These are phyloP conservation scores for Scolopax rusticola DNA, from an alignment of 2,797 vertebrate genomes.

Conservation along the genomic window DNA sequence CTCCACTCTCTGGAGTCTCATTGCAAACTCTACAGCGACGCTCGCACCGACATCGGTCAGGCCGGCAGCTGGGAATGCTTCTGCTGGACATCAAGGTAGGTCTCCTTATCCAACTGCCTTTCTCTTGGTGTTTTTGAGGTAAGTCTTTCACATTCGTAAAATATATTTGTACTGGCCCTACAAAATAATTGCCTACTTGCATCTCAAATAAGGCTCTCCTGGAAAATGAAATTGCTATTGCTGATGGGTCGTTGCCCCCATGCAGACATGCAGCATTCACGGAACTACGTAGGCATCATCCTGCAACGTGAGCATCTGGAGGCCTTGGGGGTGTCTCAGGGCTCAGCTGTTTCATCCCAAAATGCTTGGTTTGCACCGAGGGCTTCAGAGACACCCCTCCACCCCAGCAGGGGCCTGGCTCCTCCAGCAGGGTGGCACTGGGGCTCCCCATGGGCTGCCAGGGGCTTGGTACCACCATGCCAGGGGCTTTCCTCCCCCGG, in stretches of 20 bases:
- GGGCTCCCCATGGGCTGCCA: background rate
- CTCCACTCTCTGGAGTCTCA: constrained; percentile 18
- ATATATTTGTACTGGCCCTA: constrained; percentile 64
- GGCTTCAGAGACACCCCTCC: background rate
- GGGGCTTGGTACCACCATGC: background rate
- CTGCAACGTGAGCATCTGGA: background rate
- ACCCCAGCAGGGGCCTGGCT: background rate
- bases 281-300: constrained; percentile 29
- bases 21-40: background rate
- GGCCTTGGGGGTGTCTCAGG: background rate
- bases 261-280: constrained; percentile 79
- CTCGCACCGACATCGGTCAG: background rate
- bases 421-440: background rate
- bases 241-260: constrained; percentile 64
- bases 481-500: background rate
- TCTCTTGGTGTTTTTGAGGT: constrained; percentile 67
- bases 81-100: constrained; percentile 23
- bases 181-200: constrained; percentile 56
- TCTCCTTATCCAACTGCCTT: constrained; percentile 2
- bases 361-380: background rate
- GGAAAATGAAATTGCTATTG: constrained; percentile 67
- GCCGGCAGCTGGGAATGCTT: constrained; percentile 22
- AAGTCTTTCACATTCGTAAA: constrained; percentile 65
- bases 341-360: background rate
- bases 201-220: constrained; percentile 76